These are phyloP conservation scores for Lasioglossum malachurum DNA, from an alignment of 2,888 invertebrate species.

Conservation along the genomic window DNA sequence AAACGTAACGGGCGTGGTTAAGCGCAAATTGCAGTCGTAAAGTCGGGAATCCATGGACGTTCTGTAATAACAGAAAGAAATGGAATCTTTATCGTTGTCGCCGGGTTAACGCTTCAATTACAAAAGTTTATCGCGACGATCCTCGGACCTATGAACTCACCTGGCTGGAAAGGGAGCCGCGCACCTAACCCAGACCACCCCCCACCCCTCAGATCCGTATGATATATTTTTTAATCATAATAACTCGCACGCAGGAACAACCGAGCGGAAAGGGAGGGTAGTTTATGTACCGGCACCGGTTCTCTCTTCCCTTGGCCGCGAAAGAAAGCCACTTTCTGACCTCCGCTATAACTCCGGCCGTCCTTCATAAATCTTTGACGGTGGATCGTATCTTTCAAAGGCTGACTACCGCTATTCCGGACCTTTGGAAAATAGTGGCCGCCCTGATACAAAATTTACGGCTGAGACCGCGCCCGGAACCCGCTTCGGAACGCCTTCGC, in stretches of 20 bases:
- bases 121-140: constrained; percentile 25
- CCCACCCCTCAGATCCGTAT: neutral
- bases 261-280: neutral
- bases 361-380: constrained; percentile 61
- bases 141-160: neutral
- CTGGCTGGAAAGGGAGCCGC: neutral
- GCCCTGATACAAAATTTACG: constrained; percentile 53
- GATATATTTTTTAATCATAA: constrained; percentile 54
- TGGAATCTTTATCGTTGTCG: constrained; percentile 35
- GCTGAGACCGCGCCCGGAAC: neutral
- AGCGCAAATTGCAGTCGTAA: constrained; percentile 24
- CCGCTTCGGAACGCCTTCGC: neutral
- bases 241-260: constrained; percentile 26
- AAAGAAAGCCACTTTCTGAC: constrained; percentile 62
- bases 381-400: constrained; percentile 58
- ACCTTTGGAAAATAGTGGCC: constrained; percentile 49
- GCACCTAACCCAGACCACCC: neutral
- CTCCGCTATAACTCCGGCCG: constrained; percentile 54
- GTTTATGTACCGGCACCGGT: constrained; percentile 47
- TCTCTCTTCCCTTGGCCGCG: constrained; percentile 14
- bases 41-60: constrained; percentile 15
- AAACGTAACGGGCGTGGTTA: constrained; percentile 14
- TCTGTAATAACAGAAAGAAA: constrained; percentile 33
- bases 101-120: constrained; percentile 23
- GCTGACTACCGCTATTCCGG: constrained; percentile 40